These are phyloP conservation scores for Meganola albula DNA, from an alignment of 2,888 invertebrate species.

Conservation along the genomic window DNA sequence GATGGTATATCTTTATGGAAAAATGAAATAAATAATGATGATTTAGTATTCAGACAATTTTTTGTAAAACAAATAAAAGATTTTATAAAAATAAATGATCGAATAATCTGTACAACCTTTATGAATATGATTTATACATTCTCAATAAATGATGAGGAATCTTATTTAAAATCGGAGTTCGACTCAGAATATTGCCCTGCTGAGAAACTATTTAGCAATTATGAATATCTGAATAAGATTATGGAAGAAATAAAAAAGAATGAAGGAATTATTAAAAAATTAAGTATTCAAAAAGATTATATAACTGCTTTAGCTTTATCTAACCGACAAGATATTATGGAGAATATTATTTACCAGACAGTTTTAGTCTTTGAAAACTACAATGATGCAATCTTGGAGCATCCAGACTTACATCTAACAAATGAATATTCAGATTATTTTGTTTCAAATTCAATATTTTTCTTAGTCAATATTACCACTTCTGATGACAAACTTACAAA, in stretches of 20 bases:
- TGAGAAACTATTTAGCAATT: constrained; percentile 42
- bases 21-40: constrained; percentile 37
- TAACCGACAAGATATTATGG: constrained; percentile 52
- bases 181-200: constrained; percentile 40
- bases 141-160: constrained; percentile 33
- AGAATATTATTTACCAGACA: constrained; percentile 36
- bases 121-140: constrained; percentile 49
- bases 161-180: constrained; percentile 30
- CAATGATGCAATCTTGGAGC: constrained; percentile 41
- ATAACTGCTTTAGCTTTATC: constrained; percentile 53
- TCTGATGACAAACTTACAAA: constrained; percentile 36
- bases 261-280: constrained; percentile 35
- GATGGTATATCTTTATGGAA: constrained; percentile 59
- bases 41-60: constrained; percentile 40
- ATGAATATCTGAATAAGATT: constrained; percentile 45
- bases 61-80: constrained; percentile 51
- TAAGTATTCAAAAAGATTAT: constrained; percentile 45
- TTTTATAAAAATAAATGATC: constrained; percentile 39
- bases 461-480: constrained; percentile 41
- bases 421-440: constrained; percentile 48
- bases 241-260: constrained; percentile 44
- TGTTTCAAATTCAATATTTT: constrained; percentile 32
- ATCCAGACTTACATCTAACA: constrained; percentile 37
- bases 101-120: constrained; percentile 56
- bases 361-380: constrained; percentile 47